phyloP scores from a whole-genome alignment of 2,888 invertebrate genomes.

The Lasioglossum morio region DNA sequence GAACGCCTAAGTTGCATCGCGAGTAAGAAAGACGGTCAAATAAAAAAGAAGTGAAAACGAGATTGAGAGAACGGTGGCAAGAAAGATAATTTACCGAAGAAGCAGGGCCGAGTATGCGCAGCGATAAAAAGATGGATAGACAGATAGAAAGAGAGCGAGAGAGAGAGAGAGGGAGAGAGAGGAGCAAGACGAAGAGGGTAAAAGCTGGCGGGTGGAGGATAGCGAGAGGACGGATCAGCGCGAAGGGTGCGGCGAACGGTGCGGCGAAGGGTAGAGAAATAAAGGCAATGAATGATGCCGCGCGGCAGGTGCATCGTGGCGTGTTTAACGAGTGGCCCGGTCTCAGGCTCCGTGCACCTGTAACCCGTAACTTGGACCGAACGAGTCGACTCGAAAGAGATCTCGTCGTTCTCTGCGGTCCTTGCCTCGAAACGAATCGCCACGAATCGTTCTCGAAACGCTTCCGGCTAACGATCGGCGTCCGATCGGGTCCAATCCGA shows the following conservation, averaged over 20 bases:
- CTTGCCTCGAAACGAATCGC: neutral
- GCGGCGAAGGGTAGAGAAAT: constrained; percentile 60
- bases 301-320: constrained; percentile 77
- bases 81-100: constrained; percentile 16
- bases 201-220: constrained; percentile 26
- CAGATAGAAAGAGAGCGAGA: neutral
- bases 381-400: constrained; percentile 45
- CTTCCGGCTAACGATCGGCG: neutral
- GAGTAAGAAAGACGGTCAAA: neutral
- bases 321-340: constrained; percentile 77
- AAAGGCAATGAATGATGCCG: constrained; percentile 79
- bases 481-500: neutral
- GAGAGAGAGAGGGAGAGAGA: no score
- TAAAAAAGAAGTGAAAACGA: constrained; percentile 3
- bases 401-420: neutral
- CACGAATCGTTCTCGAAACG: neutral
- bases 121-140: constrained; percentile 11
- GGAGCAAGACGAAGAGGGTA: neutral
- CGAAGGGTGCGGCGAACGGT: constrained; percentile 32
- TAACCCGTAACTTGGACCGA: constrained; percentile 42
- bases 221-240: constrained; percentile 10
- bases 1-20: neutral
- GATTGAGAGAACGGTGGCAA: constrained; percentile 1
- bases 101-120: constrained; percentile 31
- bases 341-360: constrained; percentile 75